Conservation (phyloP, 1,140 invertebrate species). For the Cotesia glomerata region DNA sequence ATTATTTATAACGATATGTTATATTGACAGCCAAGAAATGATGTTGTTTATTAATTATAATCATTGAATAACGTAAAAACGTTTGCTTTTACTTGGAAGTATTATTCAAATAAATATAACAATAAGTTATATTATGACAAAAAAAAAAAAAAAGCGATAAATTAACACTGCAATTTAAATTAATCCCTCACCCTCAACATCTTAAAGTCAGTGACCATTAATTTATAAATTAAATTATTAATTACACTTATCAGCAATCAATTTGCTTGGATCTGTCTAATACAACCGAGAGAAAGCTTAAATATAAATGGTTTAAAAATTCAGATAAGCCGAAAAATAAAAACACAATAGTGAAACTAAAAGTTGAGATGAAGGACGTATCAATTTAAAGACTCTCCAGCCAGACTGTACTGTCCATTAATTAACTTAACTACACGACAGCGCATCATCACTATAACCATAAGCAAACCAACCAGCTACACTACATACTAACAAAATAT, state of each 20-base stretch:
- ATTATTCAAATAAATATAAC: background rate
- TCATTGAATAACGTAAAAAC: background rate
- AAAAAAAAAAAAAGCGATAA: background rate
- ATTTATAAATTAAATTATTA: background rate
- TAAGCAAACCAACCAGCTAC: conserved; percentile 28
- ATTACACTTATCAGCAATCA: background rate
- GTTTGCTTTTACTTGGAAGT: background rate
- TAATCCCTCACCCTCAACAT: background rate
- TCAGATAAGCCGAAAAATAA: background rate
- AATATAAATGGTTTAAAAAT: background rate
- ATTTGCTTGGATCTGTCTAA: background rate
- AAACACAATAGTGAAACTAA: conserved; percentile 44
- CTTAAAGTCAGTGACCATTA: background rate
- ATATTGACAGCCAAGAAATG: background rate
- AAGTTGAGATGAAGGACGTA: conserved; percentile 58
- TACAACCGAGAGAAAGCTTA: no score
- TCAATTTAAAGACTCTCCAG: conserved; percentile 62
- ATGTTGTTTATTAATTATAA: conserved; percentile 28
- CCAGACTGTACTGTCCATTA: conserved; percentile 62
- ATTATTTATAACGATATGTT: conserved; percentile 1
- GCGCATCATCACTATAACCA: conserved; percentile 52
- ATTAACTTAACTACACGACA: conserved; percentile 63
- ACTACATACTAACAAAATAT: conserved; percentile 2
- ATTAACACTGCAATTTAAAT: background rate
- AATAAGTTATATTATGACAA: conserved; percentile 3